A percentile compares a stretch with the other conserved stretches of the same genome.
phyloP scores from a whole-genome alignment of 2,888 invertebrate species.

The Acleris cristana region DNA sequence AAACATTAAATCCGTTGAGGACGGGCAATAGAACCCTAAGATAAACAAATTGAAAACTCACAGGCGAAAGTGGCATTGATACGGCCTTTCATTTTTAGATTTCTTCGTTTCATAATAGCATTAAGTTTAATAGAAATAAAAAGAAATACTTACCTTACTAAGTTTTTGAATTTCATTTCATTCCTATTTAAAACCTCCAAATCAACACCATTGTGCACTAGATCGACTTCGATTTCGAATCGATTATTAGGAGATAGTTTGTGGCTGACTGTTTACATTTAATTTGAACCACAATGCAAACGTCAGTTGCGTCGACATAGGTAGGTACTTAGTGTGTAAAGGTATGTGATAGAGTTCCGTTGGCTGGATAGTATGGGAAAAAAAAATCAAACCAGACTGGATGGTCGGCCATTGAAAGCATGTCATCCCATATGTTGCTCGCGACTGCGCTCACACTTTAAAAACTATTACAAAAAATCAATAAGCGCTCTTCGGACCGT shows the following conservation, averaged over 20 bases:
- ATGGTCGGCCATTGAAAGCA: conserved; percentile 64
- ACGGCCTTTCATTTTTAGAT: too few species aligned
- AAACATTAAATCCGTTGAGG: too few species aligned
- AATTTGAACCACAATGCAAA: conserved; percentile 35
- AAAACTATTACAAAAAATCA: conserved; percentile 69
- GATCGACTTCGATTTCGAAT: background rate
- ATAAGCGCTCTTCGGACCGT: conserved; percentile 67
- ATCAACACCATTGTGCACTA: too few species aligned
- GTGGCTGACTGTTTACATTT: conserved; percentile 20
- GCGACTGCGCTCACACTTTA: conserved; percentile 58
- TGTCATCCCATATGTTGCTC: conserved; percentile 74
- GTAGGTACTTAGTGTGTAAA: background rate
- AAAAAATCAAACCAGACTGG: conserved; percentile 55
- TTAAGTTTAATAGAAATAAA: too few species aligned
- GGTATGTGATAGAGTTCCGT: conserved; percentile 11
- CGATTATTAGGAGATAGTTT: conserved; percentile 11
- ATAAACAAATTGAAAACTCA: too few species aligned
- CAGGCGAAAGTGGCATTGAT: too few species aligned
- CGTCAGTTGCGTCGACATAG: conserved; percentile 53
- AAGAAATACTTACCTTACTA: too few species aligned
- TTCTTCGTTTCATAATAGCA: too few species aligned
- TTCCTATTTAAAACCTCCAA: too few species aligned
- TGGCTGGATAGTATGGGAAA: conserved; percentile 49
- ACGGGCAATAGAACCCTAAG: too few species aligned
- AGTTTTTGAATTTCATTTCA: too few species aligned